A percentile compares a stretch with the other conserved stretches of the same genome.
Conservation (phyloP, 35 echinoderm and acorn worm genomes). For the Lytechinus variegatus region DNA sequence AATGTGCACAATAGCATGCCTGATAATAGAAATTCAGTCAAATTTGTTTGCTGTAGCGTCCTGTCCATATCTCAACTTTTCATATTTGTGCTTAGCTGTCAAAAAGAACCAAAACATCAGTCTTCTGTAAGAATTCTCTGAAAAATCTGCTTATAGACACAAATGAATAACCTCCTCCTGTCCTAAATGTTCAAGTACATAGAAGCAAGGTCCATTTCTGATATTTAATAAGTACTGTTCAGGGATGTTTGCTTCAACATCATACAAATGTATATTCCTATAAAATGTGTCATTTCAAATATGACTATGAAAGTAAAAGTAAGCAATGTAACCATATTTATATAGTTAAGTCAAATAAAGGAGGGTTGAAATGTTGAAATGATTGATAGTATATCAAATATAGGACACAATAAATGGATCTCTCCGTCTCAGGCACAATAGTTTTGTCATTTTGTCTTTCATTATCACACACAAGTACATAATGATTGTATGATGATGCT, state of each 20-base stretch:
- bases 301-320: background rate
- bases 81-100: background rate
- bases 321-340: background rate
- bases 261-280: background rate
- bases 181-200: background rate
- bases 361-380: background rate
- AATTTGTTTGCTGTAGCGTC: background rate
- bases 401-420: background rate
- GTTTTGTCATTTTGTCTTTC: too few species aligned
- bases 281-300: conserved; percentile 4
- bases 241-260: background rate
- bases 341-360: background rate
- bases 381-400: background rate
- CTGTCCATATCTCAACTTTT: background rate
- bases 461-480: too few species aligned
- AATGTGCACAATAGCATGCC: background rate
- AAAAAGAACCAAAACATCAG: background rate
- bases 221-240: background rate
- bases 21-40: background rate
- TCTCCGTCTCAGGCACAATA: too few species aligned
- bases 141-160: background rate
- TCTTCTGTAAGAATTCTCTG: background rate
- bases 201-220: background rate
- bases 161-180: background rate
- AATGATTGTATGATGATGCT: too few species aligned